Base-by-base conservation (phyloP, 2,888 invertebrate genomes). In the Drosophila pegasa region DNA sequence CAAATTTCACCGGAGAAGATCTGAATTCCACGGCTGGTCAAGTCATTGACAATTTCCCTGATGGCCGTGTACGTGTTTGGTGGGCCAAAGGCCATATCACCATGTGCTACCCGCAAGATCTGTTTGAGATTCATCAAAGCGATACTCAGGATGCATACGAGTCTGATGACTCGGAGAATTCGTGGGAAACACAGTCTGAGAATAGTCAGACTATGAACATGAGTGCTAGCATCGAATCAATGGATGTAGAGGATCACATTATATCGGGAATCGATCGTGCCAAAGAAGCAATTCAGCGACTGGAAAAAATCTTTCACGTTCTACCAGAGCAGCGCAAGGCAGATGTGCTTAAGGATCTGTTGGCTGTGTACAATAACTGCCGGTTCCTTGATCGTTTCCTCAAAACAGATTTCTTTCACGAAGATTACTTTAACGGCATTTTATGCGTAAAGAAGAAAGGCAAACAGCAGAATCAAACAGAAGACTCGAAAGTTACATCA, bases 81-180 rank as follows among this genome's bases (percentile, higher is more conserved):
- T 98, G 98, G 98, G 96, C 97, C 1, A 96, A 97, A 89, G 96
- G 96, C 12, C 95, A 95, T 71, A 94, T 95, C 8, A 97, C 97
- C 75, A 95, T 96, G 94, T 98, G 97, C 91, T 98, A 97, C 96
- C 98, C 98, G 0, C 98, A 98, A 91, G 97, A 97, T 92, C 93
- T 98, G 10, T 97, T 96, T 87, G 96, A 96, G 93, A 95, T 95
- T 80, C 96, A 96, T 88, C 88, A 90, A 38, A 95, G 95, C 0
- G 96, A 96, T 61, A 96, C 96, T 71, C 94, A 95, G 2, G 95
- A 95, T 29, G 62, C 40, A 5, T 80, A 67, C 27, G 89, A 78
- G 7, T 84, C 89, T 1, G 94, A 94, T 0, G 95, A 95, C 0
- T 95, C 94, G 0, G 95, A 95, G 47, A 95, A 95, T 10, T 97